A percentile compares a stretch with the other conserved stretches of the same genome.
Conservation (phyloP, 2,888 invertebrate genomes). For the Meteorus cinctellus region DNA sequence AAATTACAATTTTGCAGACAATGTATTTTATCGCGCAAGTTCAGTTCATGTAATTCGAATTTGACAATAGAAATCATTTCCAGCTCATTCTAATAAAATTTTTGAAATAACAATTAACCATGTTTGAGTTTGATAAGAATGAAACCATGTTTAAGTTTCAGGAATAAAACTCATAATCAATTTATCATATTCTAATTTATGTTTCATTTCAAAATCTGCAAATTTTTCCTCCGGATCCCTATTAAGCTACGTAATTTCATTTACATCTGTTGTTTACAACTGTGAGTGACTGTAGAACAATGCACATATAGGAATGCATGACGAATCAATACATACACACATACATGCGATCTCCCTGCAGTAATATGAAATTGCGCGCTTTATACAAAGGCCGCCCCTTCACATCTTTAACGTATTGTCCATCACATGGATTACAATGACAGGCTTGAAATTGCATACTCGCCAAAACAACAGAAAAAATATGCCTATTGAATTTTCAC, state of each 20-base stretch:
- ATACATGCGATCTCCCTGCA: neutral
- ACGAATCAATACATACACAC: slow-evolving; percentile 24
- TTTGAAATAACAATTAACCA: neutral
- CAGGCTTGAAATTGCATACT: slow-evolving; percentile 37
- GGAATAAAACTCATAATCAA: no score
- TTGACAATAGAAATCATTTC: no score
- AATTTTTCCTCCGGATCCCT: neutral
- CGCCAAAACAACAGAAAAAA: neutral
- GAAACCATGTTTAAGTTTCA: no score
- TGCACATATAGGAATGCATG: slow-evolving; percentile 21
- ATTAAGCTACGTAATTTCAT: neutral
- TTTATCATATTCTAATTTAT: neutral
- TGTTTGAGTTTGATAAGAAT: neutral
- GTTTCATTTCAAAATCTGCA: neutral
- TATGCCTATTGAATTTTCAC: neutral
- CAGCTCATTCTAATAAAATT: neutral
- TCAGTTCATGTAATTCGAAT: no score
- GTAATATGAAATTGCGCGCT: slow-evolving; percentile 35
- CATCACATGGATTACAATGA: slow-evolving; percentile 34
- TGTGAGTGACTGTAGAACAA: slow-evolving; percentile 26
- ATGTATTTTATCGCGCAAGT: no score
- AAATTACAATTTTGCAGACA: no score
- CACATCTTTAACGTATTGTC: slow-evolving; percentile 36
- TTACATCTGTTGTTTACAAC: neutral
- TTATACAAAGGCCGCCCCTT: slow-evolving; percentile 32